Base-by-base conservation (phyloP, 2,797 vertebrate genomes). In the Gouania willdenowi region DNA sequence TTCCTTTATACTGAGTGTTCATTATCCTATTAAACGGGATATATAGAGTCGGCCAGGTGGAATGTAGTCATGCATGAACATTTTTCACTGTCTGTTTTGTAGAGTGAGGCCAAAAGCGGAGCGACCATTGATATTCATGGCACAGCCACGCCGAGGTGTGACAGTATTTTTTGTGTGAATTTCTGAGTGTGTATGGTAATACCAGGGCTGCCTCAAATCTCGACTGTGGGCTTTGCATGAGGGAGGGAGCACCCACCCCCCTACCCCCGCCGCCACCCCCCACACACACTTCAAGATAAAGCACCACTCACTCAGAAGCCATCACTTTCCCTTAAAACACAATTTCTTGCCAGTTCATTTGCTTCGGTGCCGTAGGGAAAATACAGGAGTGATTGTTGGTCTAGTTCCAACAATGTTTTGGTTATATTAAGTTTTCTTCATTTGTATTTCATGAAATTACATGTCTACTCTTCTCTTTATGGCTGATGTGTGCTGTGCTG, bases 91-190 rank as follows among this genome's bases (percentile, higher is more conserved):
- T 77, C 75, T 78, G 59, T 78, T 80, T 77, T 80, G 71, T 75
- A 74, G 62, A 60, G 71, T 53, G 66, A 73, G 57, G 71, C 73
- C 69, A 66, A 81, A 75, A 77, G 67, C 56, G 66, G 78, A 81
- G 68, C 66, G 61, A 46, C 56, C 74, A 84, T 85, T 85, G 79
- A 76, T 84, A 87, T 86, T 86, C 82, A 80, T 76, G 60, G 63
- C 64, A 68, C 76, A 77, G 55, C 36, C 46, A 25, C 77, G 62
- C 65, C 67, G 75, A 81, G 71, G 69, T 81, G 77, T 83, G 79
- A 84, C 68, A 79, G 76, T 77, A 63, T 66, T 81, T 79, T 71
- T 77, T 56, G n/a, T 71, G 65, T 71, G 72, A 71, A 78, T 76
- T 55, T 77, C 47, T 65, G 66, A 70, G 74, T 74, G 74, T 71